Conservation (phyloP, 2,113 vertebrate species). For the Podarcis raffonei region DNA sequence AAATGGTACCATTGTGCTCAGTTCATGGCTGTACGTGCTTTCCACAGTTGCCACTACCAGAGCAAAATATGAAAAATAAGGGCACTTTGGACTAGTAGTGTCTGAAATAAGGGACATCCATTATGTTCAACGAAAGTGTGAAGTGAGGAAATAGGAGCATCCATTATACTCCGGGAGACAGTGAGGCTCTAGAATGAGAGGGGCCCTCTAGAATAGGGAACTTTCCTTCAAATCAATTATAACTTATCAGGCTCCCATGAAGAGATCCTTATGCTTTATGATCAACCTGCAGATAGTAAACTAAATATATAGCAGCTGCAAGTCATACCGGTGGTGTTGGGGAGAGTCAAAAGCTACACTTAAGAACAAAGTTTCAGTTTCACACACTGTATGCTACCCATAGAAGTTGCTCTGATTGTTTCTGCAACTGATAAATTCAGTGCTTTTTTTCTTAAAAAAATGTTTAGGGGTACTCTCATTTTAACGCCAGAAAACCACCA, state of each 20-base stretch:
- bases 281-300: background rate
- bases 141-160: background rate
- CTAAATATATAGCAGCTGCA: background rate
- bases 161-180: background rate
- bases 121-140: background rate
- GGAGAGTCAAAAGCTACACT: background rate
- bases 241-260: background rate
- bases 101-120: constrained; percentile 16
- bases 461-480: no score
- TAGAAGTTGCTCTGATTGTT: no score
- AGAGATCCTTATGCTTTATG: background rate
- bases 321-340: background rate
- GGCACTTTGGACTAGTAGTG: background rate
- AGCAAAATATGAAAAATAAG: constrained; percentile 8
- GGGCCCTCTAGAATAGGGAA: background rate
- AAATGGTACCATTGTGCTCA: background rate
- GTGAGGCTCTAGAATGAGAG: no score
- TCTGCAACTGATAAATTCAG: background rate
- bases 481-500: no score
- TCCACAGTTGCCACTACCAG: background rate
- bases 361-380: no score
- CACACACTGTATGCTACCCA: no score
- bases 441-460: no score
- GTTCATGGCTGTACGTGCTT: background rate
- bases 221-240: background rate